Evolutionary conservation across 1,140 invertebrate species (phyloP), one percentile per base, ranked within the genome.

Genomic region (Drosophila ficusphila): DNA sequence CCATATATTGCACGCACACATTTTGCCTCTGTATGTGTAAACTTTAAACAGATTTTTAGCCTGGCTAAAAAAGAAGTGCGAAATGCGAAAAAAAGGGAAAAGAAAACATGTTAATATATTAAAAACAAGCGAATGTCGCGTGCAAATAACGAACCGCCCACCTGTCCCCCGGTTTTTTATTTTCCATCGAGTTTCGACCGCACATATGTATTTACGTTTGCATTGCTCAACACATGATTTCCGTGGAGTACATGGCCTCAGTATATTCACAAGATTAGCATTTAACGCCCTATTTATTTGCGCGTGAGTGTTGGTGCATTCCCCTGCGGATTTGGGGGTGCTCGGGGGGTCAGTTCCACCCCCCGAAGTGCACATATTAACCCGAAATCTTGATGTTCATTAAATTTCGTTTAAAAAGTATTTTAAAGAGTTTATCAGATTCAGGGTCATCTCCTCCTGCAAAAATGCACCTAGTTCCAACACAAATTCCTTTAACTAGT

Each of bases 171-270:
- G 48, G 18, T 42, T 53, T 60, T 51, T 44, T 19, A 34, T 16
- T 44, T 58, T n/a, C n/a, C n/a, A n/a, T n/a, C n/a, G 36, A 39
- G 38, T 47, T 52, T 25, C 19, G 34, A 51, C 31, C 21, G 9
- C 7, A 19, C 23, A 5, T 56, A 44, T 23, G 29, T 65, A 38
- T 49, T 33, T 42, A 62, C 18, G 27, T 33, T 46, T 54, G 33
- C 21, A 29, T 23, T 18, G 23, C 38, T 52, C 51, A 71, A 56
- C 67, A 71, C 76, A 76, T 76, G 54, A 58, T 54, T 58, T 31
- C 16, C 14, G 31, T 14, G 16, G 42, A 46, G 42, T 11, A 27
- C 42, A 46, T 46, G 12, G 25, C 14, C 25, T 46, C 54, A 14
- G 21, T 19, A 9, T 61, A 21, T 14, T 41, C 27, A 18, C 19